Evolutionary conservation across 2,888 invertebrate species (phyloP), one percentile per base, ranked within the genome.

Genomic region (Watsonalla binaria): DNA sequence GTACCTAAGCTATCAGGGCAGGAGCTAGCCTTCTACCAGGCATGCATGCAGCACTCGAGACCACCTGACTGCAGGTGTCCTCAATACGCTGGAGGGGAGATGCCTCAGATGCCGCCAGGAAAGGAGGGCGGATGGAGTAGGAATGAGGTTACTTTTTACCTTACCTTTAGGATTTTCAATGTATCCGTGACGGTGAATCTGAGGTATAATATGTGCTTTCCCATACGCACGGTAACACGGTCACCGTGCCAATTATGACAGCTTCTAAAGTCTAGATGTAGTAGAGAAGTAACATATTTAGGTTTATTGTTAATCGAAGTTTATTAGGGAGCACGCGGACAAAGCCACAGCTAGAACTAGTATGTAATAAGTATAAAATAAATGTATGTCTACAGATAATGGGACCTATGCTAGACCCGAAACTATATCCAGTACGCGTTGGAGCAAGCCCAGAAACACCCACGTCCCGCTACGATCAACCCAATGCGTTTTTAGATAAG

Each of bases 371-470:
- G 4, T 24, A 24, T 24, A 24, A 24, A 24, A 24, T 24, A 24
- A 24, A 24, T 24, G 1, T 2, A 24, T 24, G 24, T 24, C 24
- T 24, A 24, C 81, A 93, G 72, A 91, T 93, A 0, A 93, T 93
- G 92, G 93, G 93, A 2, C 92, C 92, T 0, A 76, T 94, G 58
- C 66, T 93, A 48, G 94, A 94, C 54, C 93, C 94, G 0, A 93
- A 93, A 73, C 68, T 93, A 48, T 93, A 92, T 62, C 92, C 93
- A 0, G 92, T 92, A 0, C 87, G 90, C 61, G 91, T 92, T 0
- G 92, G 90, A 0, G 89, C 92, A 0, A 84, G 89, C 14, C 93
- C 93, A 0, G 92, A 93, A 65, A 88, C 91, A 0, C 84, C 92
- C 0, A 82, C 90, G 0, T 91, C 92, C 7, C 79, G 90, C 51